Evolutionary conservation across 2,888 invertebrate genomes (phyloP), one percentile per base, ranked within the genome.

Genomic region (Morpho deidamia): DNA sequence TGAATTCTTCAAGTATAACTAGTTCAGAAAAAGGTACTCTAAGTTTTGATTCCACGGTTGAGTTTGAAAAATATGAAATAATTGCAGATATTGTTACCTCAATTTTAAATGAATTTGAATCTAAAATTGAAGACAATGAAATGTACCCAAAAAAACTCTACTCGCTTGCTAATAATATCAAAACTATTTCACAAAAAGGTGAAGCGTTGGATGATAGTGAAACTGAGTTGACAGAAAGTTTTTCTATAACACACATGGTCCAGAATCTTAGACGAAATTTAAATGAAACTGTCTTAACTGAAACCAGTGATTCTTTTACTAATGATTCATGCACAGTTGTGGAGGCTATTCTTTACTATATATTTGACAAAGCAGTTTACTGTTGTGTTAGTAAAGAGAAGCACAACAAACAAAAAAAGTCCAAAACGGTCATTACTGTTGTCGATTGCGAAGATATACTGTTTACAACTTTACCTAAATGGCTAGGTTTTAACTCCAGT

Each of bases 41-140:
- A 23, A 87, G 88, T 53, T 76, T 83, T 11, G 77, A 89, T 71
- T 87, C 89, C 0, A 85, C 82, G 1, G 74, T 62, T 5, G 89
- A 89, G 63, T 89, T 89, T 57, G 89, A 89, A 58, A 85, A 81
- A 63, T 73, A 78, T 37, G 89, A 89, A 71, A 56, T 68, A 0
- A 71, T 86, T 7, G 63, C 79, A 0, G 87, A 88, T 46, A 59
- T 88, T 7, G 55, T 89, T 8, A 62, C 68, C 2, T 39, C 59
- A 9, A 64, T 89, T 35, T 56, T 87, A 1, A 74, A 72, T 44
- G 74, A 62, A 59, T 72, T 87, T 39, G 71, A 81, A 50, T 63
- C 64, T 8, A 39, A 54, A 8, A 56, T 48, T 23, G 52, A 59
- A 46, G 58, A 64, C 9, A 12, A 43, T 43, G 33, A 53, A 34